Base-by-base conservation (phyloP, 64 coral and sea anemone species). In the Actinia tenebrosa region DNA sequence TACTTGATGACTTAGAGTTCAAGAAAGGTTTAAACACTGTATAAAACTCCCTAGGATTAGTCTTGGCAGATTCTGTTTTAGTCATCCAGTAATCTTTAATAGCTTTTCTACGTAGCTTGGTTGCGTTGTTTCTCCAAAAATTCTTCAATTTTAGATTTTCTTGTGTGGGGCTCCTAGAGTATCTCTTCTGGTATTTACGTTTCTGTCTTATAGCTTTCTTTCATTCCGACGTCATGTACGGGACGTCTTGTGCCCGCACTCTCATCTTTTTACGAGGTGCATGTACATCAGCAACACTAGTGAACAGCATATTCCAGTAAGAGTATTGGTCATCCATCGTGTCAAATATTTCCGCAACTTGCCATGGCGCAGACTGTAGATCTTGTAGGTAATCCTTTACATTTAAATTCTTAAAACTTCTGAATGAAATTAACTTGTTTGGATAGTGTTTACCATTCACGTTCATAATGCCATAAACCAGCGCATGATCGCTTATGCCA, bases 361-460 rank as follows among this genome's bases (percentile, higher is more conserved):
- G 53, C 53, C 53, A 55, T 55, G 53, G 53, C 53, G 53, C 78
- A 47, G 26, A 44, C 30, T 30, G 47, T 62, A 86, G 0, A 44
- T 4, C 84, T 16, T 86, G 72, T 56, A 56, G 56, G 11, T 80
- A 89, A 18, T 62, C 58, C 77, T 79, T 54, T 50, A 26, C 55
- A 60, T 64, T 30, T 19, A 82, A 60, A 54, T 89, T 89, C 77
- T 64, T 89, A 43, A 56, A 46, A 77, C 77, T 89, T 16, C 87
- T 44, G 3, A 89, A 44, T 69, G 68, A n/a, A 16, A 89, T 23
- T 80, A 89, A 58, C 60, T 60, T 89, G 53, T 27, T 89, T 55
- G 17, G 44, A 20, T 89, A 14, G 10, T 89, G 87, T 42, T 80
- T 77, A 45, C 27, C 87, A 58, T 19, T 89, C 27, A 60, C 87